Conservation (phyloP, 1,140 invertebrate species). For the Zaprionus gabonicus region DNA sequence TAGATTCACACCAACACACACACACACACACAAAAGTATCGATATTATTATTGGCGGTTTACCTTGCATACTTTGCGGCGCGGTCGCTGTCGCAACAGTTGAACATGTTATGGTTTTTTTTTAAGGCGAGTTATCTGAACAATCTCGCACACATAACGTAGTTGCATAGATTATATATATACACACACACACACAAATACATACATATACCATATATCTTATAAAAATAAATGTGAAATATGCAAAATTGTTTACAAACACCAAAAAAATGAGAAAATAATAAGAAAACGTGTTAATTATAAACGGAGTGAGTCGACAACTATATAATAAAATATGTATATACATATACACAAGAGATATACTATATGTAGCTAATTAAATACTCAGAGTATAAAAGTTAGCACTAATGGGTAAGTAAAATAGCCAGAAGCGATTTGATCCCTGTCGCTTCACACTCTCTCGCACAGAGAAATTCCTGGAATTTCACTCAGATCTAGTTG, state of each 20-base stretch:
- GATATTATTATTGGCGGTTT: not conserved
- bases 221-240: conserved; percentile 68
- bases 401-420: not conserved
- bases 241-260: conserved; percentile 71
- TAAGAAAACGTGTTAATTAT: conserved; percentile 8
- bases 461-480: not conserved
- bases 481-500: conserved; percentile 1
- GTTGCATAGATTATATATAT: conserved; percentile 9
- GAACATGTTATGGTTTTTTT: conserved; percentile 16
- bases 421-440: not conserved
- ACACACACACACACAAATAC: conserved; percentile 11
- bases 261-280: conserved; percentile 7
- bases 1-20: conserved; percentile 34
- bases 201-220: conserved; percentile 49
- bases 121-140: not conserved
- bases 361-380: not conserved
- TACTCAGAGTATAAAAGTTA: not conserved
- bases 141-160: not conserved
- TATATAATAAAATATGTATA: conserved; percentile 5
- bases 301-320: conserved; percentile 11
- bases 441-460: conserved; percentile 2
- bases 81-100: not conserved
- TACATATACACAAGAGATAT: not conserved
- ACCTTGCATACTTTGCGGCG: not conserved
- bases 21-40: conserved; percentile 6